These are phyloP conservation scores for Tinamus major DNA, from an alignment of 2,797 vertebrate genomes.

Conservation along the genomic window DNA sequence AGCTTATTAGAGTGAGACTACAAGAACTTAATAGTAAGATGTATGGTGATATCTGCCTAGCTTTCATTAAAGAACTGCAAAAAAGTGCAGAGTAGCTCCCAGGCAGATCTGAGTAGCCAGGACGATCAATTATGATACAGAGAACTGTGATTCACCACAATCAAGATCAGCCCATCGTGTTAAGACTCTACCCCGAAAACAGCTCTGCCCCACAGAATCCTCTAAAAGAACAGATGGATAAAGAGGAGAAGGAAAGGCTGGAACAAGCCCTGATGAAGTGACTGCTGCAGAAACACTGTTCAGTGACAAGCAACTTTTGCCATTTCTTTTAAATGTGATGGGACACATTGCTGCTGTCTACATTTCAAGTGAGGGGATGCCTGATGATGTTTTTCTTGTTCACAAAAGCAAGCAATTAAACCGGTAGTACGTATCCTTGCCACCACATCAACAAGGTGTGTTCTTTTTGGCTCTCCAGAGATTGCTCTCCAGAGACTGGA, in stretches of 20 bases:
- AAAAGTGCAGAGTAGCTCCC: not conserved
- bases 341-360: not conserved
- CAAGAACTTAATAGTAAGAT: not conserved
- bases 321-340: not conserved
- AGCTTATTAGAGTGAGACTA: not conserved
- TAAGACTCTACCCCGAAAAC: not conserved
- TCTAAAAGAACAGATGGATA: not conserved
- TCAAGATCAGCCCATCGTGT: not conserved
- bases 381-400: not conserved
- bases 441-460: not conserved
- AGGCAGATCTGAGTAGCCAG: not conserved
- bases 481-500: slow-evolving; percentile 11
- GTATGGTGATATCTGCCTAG: not conserved
- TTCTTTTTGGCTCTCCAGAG: not conserved
- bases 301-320: not conserved
- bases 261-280: not conserved
- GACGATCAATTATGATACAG: not conserved
- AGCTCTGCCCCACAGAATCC: not conserved
- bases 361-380: not conserved
- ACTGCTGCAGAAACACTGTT: not conserved
- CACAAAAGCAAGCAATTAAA: not conserved
- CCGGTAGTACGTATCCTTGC: not conserved
- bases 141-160: not conserved
- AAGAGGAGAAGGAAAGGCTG: not conserved
- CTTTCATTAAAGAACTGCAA: not conserved